Evolutionary conservation across 2,888 invertebrate species (phyloP), one percentile per base, ranked within the genome.

Genomic region (Ctena decussata): DNA sequence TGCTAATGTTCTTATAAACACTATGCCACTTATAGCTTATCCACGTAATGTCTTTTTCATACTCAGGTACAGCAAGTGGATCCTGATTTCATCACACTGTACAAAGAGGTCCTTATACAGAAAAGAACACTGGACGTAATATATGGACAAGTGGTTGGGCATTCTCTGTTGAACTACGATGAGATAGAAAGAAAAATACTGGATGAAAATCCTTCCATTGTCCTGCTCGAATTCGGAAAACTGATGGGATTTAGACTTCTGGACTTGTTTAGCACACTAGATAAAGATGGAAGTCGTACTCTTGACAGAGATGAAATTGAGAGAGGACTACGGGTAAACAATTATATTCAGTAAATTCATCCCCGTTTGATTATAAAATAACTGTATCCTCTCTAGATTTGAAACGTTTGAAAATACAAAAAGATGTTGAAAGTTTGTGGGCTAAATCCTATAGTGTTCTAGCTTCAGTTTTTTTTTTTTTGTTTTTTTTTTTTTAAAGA

Each of bases 191-290:
- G 84, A 35, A 87, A 82, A 11, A 86, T 93, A 0, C 73, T 93
- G 18, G 88, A 92, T 35, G 93, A 93, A 72, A 90, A 92, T 49
- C 91, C 93, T 18, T 86, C 91, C 6, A 75, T 92, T 35, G 90
- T 93, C 0, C 85, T 93, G 27, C 89, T 93, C 77, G 93, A 93
- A 81, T 93, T 91, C 60, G 91, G 91, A 12, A 88, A 89, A 44
- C 41, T 93, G 57, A 89, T 91, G 86, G 91, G 91, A 0, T 91
- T 93, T 49, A 84, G 94, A 11, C 84, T 94, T 12, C 85, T 92
- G n/a, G 94, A 94, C 77, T 82, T 94, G 12, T 93, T 94, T 70
- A 74, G 90, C 18, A 87, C 91, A n/a, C 85, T 94, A 80, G 93
- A 94, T 84, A 92, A 91, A 70, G 91, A 93, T 77, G 92, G 91